A percentile compares a stretch with the other conserved stretches of the same genome.
These are phyloP conservation scores for Kryptopterus vitreolus DNA, from an alignment of 2,797 vertebrate genomes.

Conservation along the genomic window DNA sequence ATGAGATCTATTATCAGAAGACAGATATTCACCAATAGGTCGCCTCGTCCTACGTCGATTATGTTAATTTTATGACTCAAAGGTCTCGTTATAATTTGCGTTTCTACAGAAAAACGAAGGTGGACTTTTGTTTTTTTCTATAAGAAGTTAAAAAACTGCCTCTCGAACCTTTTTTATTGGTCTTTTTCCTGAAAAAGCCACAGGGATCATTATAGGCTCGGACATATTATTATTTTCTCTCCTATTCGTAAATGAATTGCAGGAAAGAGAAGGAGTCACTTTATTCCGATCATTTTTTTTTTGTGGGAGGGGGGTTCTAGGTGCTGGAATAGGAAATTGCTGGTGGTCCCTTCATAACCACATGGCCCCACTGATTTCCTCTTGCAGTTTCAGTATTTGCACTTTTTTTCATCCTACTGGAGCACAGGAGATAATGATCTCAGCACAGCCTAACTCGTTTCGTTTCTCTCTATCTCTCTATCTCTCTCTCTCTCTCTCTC, in stretches of 20 bases:
- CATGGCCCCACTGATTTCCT: neutral
- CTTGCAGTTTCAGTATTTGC: neutral
- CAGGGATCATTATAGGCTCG: neutral
- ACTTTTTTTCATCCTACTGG: neutral
- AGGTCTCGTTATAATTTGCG: neutral
- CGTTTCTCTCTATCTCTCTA: too few relatives aligned
- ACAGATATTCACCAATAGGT: neutral
- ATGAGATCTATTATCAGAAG: conserved; percentile 23
- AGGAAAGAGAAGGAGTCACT: neutral
- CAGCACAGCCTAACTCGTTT: neutral
- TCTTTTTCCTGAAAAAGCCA: neutral
- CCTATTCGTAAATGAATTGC: too few relatives aligned
- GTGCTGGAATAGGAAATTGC: neutral
- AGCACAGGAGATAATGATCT: neutral
- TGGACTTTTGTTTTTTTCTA: neutral
- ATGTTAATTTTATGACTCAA: conserved; percentile 5
- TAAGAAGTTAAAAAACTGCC: neutral
- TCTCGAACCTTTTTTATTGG: neutral
- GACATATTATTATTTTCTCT: neutral
- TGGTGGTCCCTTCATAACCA: neutral
- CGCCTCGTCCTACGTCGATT: neutral
- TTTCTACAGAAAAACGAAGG: conserved; percentile 1
- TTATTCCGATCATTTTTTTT: neutral
- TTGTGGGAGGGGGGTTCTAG: neutral
- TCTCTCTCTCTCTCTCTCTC: too few relatives aligned